These are phyloP conservation scores for Papilio xuthus DNA, from an alignment of 1,140 invertebrate genomes.

Conservation along the genomic window DNA sequence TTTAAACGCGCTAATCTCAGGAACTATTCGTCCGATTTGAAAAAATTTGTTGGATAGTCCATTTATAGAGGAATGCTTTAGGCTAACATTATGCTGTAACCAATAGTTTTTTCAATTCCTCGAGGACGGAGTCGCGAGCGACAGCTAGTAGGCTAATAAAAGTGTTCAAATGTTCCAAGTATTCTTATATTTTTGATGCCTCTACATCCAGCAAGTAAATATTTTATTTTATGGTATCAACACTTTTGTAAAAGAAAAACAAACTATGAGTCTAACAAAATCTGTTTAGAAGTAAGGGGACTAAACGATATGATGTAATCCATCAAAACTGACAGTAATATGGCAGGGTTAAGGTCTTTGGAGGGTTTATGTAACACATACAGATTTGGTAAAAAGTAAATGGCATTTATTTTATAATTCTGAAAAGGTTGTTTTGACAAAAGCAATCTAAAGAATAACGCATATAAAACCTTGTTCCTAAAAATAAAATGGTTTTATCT, in stretches of 20 bases:
- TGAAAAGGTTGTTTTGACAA: not conserved
- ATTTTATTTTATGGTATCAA: not conserved
- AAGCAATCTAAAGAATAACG: not conserved
- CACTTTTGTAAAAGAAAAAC: not conserved
- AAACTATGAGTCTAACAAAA: not conserved
- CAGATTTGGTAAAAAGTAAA: not conserved
- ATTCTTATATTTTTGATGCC: too few relatives aligned
- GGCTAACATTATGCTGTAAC: too few relatives aligned
- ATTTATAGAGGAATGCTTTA: too few relatives aligned
- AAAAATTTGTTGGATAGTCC: too few relatives aligned
- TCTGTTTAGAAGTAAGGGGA: not conserved
- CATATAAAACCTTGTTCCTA: not conserved
- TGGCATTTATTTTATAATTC: not conserved
- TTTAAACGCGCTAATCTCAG: too few relatives aligned
- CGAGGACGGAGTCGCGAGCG: too few relatives aligned
- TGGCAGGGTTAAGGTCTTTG: not conserved
- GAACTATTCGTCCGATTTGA: too few relatives aligned
- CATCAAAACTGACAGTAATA: constrained; percentile 3
- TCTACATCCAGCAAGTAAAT: too few relatives aligned
- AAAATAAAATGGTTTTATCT: not conserved
- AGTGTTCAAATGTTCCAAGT: too few relatives aligned
- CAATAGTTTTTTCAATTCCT: too few relatives aligned
- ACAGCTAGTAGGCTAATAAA: too few relatives aligned
- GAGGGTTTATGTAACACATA: not conserved
- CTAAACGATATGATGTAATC: not conserved